These are phyloP conservation scores for Rhegmatorhina hoffmannsi DNA, from an alignment of 2,113 vertebrate species.

Conservation along the genomic window DNA sequence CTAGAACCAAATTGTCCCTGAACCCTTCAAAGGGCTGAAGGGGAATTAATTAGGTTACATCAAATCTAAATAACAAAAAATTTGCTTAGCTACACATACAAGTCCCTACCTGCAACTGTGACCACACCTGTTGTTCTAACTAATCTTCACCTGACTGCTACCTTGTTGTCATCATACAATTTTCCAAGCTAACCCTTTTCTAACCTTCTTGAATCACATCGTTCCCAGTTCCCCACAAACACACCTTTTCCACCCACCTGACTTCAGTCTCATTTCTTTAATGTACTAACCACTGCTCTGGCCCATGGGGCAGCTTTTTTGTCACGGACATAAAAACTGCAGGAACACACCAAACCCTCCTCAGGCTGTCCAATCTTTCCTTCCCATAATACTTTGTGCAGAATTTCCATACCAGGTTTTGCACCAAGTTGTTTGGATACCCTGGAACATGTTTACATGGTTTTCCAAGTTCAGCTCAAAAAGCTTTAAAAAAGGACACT, in stretches of 20 bases:
- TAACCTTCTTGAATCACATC: not conserved
- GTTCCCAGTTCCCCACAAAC: not conserved
- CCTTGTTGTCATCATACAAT: not conserved
- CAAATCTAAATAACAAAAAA: not conserved
- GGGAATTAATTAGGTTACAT: not conserved
- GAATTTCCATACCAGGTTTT: not conserved
- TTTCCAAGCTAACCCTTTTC: not conserved
- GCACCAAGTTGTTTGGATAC: not conserved
- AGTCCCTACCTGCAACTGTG: not conserved
- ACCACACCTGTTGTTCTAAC: not conserved
- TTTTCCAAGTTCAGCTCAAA: not conserved
- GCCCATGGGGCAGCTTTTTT: not conserved
- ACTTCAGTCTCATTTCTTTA: not conserved
- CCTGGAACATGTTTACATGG: not conserved
- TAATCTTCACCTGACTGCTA: not conserved
- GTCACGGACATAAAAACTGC: not conserved
- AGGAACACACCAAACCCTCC: accelerated
- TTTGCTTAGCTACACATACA: not conserved
- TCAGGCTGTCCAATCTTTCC: not conserved
- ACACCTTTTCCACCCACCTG: not conserved
- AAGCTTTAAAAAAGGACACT: not conserved
- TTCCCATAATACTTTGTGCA: not conserved
- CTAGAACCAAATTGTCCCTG: not conserved
- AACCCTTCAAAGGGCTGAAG: not conserved
- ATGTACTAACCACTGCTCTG: not conserved